A percentile compares a stretch with the other conserved stretches of the same genome.
These are phyloP conservation scores for Penaeus chinensis DNA, from an alignment of 1,140 invertebrate species.

Conservation along the genomic window DNA sequence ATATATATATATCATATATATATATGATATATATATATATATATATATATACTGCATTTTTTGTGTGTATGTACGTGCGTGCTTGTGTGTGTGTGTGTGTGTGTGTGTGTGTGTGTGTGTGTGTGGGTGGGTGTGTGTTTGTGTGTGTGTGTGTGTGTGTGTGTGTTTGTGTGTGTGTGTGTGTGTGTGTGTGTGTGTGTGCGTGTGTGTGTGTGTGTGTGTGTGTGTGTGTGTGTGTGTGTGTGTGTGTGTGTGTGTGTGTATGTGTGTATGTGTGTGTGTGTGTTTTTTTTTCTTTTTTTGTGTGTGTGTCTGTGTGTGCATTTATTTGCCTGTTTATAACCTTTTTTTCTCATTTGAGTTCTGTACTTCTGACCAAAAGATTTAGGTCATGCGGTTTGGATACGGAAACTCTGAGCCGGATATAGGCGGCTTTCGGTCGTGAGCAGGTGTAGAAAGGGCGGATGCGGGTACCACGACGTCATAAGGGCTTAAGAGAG, in stretches of 20 bases:
- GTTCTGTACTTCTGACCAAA: too few relatives aligned
- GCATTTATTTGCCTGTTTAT: too few relatives aligned
- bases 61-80: not conserved
- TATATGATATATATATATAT: conserved; percentile 18
- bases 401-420: too few relatives aligned
- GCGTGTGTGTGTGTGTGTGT: not conserved
- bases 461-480: not conserved
- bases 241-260: not conserved
- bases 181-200: too few relatives aligned
- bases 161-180: not conserved
- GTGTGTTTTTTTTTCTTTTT: conserved; percentile 8
- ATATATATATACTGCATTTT: not conserved
- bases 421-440: too few relatives aligned
- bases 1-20: conserved; percentile 7
- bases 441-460: not conserved
- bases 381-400: too few relatives aligned
- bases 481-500: not conserved
- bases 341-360: too few relatives aligned
- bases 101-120: too few relatives aligned
- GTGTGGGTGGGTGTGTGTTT: not conserved
- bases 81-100: too few relatives aligned
- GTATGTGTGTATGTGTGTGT: not conserved
- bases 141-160: too few relatives aligned
- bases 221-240: conserved; percentile 1
- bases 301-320: not conserved